Evolutionary conservation across 2,113 vertebrate species (phyloP), one percentile per base, ranked within the genome.

Genomic region (Dryoscopus gambensis): DNA sequence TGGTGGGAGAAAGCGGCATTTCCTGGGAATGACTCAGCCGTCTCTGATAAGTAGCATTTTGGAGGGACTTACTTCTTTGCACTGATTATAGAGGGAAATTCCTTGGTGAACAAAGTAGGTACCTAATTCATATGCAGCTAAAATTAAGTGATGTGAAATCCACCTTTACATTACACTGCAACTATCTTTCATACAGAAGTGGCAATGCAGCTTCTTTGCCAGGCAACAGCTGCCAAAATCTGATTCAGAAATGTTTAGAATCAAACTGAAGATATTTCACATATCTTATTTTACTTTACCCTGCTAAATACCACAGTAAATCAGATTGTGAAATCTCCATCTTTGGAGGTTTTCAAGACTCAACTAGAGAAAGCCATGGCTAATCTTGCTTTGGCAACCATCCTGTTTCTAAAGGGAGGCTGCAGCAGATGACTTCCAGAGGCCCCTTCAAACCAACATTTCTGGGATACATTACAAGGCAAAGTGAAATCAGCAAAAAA

Each of bases 361-460:
- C 74, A 82, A 44, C n/a, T 25, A 90, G 44, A 60, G 70, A 93
- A 82, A 94, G 28, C 28, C 65, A 53, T 7, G 24, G 67, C 70
- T 92, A 75, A 88, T 89, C 78, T 33, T 80, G 57, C 64, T 88
- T 88, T 94, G 90, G 94, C 71, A 94, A 79, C 79, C 71, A 73
- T 56, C 49, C 57, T 71, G 65, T 62, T 85, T 42, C 85, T 86
- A 83, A 63, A 63, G 39, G 35, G 65, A 93, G 63, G 50, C 4
- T 62, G 59, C 33, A 80, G 75, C 25, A 81, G 55, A 67, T 55
- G 56, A 93, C 44, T 89, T 84, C 62, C 73, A 96, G 77, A 93
- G 49, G 60, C 30, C 52, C 22, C 67, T 74, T 92, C 59, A 77
- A 90, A 90, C 40, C 75, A 90, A 6, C 15, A 31, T 25, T 85